These are phyloP conservation scores for Melopsittacus undulatus DNA, from an alignment of 2,797 vertebrate species.

Conservation along the genomic window DNA sequence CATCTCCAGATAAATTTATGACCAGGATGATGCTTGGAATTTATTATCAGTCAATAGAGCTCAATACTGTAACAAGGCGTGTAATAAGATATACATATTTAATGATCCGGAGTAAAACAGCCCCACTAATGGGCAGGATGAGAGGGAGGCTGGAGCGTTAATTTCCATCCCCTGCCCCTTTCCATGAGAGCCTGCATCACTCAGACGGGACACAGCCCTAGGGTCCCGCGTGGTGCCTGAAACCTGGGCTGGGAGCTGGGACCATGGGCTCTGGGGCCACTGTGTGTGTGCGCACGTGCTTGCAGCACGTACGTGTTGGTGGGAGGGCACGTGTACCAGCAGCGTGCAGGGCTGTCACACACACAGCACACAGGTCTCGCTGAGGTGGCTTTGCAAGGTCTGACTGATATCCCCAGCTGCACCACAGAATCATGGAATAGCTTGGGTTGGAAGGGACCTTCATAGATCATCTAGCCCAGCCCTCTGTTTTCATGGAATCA, in stretches of 20 bases:
- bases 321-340: not conserved
- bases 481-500: not conserved
- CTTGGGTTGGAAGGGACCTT: not conserved
- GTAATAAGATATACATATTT: slow-evolving; percentile 99
- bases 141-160: slow-evolving; percentile 67
- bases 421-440: not conserved
- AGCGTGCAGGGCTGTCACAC: not conserved
- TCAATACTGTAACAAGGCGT: slow-evolving; percentile 87
- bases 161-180: slow-evolving; percentile 63
- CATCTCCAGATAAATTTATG: slow-evolving; percentile 89
- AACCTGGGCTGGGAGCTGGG: not conserved
- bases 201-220: not conserved
- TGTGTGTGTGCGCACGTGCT: not conserved
- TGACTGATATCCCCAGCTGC: accelerated
- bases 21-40: slow-evolving; percentile 86
- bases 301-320: accelerated
- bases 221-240: accelerated
- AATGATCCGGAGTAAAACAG: slow-evolving; percentile 97
- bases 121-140: slow-evolving; percentile 77
- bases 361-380: accelerated
- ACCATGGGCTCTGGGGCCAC: not conserved
- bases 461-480: not conserved
- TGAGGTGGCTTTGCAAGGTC: not conserved
- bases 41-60: slow-evolving; percentile 95
- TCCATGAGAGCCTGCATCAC: not conserved